phyloP scores from a whole-genome alignment of 2,888 invertebrate species.

The Oxystoma pomonae region DNA sequence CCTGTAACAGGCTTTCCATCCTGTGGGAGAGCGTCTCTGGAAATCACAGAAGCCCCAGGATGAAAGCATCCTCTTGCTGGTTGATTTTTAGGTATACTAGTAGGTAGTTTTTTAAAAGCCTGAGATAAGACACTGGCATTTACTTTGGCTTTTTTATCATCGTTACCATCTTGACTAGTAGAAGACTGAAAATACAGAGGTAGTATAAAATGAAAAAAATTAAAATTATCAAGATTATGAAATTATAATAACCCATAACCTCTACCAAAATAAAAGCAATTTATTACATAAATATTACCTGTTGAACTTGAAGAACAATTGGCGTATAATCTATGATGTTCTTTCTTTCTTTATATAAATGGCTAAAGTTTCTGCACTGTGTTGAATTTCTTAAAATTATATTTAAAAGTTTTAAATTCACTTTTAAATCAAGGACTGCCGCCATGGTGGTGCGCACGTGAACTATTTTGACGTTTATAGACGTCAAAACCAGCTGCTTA shows the following conservation, averaged over 20 bases:
- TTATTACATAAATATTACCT: slow-evolving; percentile 30
- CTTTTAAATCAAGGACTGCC: slow-evolving; percentile 33
- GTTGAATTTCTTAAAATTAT: slow-evolving; percentile 27
- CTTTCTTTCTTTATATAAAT: slow-evolving; percentile 28
- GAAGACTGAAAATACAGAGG: slow-evolving; percentile 28
- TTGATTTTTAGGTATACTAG: slow-evolving; percentile 45
- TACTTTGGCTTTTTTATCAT: slow-evolving; percentile 24
- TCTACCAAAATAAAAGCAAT: slow-evolving; percentile 15
- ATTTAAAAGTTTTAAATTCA: slow-evolving; percentile 33
- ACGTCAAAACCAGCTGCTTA: no score
- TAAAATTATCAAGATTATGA: neutral
- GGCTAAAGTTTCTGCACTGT: slow-evolving; percentile 29
- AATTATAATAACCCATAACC: slow-evolving; percentile 9
- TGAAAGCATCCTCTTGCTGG: slow-evolving; percentile 82
- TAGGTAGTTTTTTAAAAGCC: slow-evolving; percentile 34
- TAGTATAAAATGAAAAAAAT: slow-evolving; percentile 9
- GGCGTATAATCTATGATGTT: slow-evolving; percentile 22
- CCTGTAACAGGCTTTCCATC: slow-evolving; percentile 60
- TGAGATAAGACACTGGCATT: slow-evolving; percentile 34
- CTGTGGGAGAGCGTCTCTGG: slow-evolving; percentile 54
- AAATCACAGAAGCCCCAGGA: slow-evolving; percentile 67
- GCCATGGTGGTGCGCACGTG: slow-evolving; percentile 29
- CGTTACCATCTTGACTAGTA: slow-evolving; percentile 25
- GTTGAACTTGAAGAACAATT: slow-evolving; percentile 25
- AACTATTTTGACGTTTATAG: slow-evolving; percentile 19